Evolutionary conservation across 2,113 vertebrate genomes (phyloP).

Genomic region (Myxocyprinus asiaticus): DNA sequence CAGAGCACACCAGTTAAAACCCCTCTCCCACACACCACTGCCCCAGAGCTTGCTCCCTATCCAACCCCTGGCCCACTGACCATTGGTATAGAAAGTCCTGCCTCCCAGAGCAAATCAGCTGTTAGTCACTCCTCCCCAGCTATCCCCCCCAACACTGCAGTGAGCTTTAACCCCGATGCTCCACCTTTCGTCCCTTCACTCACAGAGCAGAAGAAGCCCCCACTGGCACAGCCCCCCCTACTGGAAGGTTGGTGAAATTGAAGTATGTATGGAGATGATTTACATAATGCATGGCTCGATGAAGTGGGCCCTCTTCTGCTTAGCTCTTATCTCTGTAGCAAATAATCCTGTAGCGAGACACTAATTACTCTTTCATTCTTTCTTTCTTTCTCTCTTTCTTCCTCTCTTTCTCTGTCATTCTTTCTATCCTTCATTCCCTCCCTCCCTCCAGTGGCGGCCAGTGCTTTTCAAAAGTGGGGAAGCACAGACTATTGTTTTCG

Average conservation of each 20-base stretch:
- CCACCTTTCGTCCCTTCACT: constrained; percentile 70
- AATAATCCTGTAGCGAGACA: constrained; percentile 19
- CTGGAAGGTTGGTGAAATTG: constrained; percentile 80
- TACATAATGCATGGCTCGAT: constrained; percentile 55
- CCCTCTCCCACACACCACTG: constrained; percentile 14
- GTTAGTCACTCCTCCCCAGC: constrained; percentile 24
- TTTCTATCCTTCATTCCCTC: background rate
- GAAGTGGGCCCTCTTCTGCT: constrained; percentile 47
- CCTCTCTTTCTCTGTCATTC: background rate
- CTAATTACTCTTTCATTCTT: background rate
- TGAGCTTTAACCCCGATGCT: constrained; percentile 49
- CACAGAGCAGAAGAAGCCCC: constrained; percentile 72
- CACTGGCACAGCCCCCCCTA: constrained; percentile 70
- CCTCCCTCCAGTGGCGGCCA: too few species aligned
- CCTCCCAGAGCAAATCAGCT: constrained; percentile 45
- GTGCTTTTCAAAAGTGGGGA: too few species aligned
- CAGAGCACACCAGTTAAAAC: constrained; percentile 24
- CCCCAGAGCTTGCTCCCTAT: constrained; percentile 61
- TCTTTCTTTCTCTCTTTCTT: background rate
- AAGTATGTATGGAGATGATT: constrained; percentile 54
- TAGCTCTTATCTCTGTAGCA: constrained; percentile 38
- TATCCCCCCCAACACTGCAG: background rate
- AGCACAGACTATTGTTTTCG: too few species aligned
- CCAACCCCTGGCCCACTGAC: constrained; percentile 64
- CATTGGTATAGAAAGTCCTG: constrained; percentile 48